phyloP scores from a whole-genome alignment of 2,113 vertebrate species.

The Melanerpes formicivorus region DNA sequence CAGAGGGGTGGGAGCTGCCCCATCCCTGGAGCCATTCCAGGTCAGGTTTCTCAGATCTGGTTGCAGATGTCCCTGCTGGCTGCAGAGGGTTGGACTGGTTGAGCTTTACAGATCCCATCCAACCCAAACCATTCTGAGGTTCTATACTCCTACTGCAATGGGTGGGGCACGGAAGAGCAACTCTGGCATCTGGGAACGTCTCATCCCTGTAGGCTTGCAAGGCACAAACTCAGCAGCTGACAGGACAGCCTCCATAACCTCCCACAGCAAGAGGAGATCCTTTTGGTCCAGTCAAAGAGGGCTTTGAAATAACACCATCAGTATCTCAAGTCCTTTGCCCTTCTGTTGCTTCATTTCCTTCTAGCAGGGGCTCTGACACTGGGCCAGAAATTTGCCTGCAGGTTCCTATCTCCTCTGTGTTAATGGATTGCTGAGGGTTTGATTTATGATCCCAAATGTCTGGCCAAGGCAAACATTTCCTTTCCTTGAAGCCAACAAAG shows the following conservation, averaged over 20 bases:
- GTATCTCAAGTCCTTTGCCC: not conserved
- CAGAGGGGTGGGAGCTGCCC: too few relatives aligned
- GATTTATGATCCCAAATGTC: constrained; percentile 47
- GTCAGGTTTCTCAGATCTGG: too few relatives aligned
- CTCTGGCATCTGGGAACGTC: not conserved
- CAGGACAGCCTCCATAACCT: not conserved
- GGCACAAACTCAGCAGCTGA: not conserved
- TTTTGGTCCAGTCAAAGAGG: not conserved
- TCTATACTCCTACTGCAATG: too few relatives aligned
- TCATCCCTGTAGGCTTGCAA: not conserved
- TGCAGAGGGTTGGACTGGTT: too few relatives aligned
- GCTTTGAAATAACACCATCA: not conserved
- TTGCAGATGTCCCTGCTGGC: too few relatives aligned
- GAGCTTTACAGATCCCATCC: too few relatives aligned
- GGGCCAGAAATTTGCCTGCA: not conserved
- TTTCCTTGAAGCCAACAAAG: constrained; percentile 34
- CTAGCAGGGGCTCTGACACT: not conserved
- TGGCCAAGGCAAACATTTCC: constrained; percentile 66
- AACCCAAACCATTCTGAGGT: too few relatives aligned
- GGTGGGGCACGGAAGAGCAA: not conserved
- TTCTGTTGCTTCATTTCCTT: not conserved
- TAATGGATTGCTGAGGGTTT: constrained; percentile 15
- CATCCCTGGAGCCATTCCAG: too few relatives aligned
- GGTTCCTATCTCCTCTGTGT: constrained; percentile 8
- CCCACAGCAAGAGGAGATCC: not conserved